Base-by-base conservation (phyloP, 2,113 vertebrate genomes). In the Bos indicus region DNA sequence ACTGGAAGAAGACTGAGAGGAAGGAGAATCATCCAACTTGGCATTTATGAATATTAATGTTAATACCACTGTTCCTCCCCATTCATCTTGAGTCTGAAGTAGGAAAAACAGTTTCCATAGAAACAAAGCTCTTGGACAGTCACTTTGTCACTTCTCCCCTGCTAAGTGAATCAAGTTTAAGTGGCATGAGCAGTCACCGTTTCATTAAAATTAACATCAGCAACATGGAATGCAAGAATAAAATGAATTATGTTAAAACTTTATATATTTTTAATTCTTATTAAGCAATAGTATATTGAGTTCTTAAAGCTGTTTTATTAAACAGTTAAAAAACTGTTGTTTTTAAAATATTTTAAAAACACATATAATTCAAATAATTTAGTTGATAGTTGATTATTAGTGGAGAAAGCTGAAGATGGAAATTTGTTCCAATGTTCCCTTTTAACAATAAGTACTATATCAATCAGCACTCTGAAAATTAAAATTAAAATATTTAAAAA, bases 31-130 rank as follows among this genome's bases (percentile, higher is more conserved):
- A 51, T 83, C 9, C 23, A 96, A 82, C 21, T 78, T 95, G 46
- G 5, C 46, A 92, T 88, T 96, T 94, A 95, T 78, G 86, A 96
- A 97, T 97, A 96, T 97, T 93, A 95, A 93, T 93, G 85, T 91
- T 64, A 77, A 93, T 89, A 78, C 11, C 40, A 80, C 23, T 71
- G 36, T 82, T 93, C 46, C 28, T 96, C 16, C 21, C 71, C 62
- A 57, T 62, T 97, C 57, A 95, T 83, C 82, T 96, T 71, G 77
- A 30, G 43, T 89, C 83, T 95, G 9, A 93, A 91, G 25, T 83
- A 36, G 43, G 33, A 91, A 36, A 94, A 88, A 57, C 28, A 88
- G 88, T 96, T 98, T 94, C 91, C 89, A 95, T 59, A 91, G 89
- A 96, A 97, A 97, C 67, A 88, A 88, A 92, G 48, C 46, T 92